These are phyloP conservation scores for Drosophila kanapiae DNA, from an alignment of 1,140 invertebrate species.

Conservation along the genomic window DNA sequence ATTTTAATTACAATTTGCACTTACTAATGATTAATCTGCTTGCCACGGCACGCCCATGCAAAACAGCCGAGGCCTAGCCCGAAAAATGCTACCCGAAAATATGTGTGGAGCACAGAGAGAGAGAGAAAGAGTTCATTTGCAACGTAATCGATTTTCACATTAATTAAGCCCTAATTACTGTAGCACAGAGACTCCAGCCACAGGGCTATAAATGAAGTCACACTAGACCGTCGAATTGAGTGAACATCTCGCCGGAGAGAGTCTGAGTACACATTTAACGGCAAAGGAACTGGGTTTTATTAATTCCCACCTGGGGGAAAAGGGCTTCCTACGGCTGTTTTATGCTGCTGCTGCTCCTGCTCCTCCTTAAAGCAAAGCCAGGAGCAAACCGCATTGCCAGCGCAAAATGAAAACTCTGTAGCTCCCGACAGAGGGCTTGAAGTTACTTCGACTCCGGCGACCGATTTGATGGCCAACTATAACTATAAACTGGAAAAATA, in stretches of 20 bases:
- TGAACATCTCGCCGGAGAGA: constrained; percentile 12
- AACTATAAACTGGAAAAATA: constrained; percentile 42
- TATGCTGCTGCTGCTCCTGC: constrained; percentile 13
- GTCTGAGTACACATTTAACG: constrained; percentile 19
- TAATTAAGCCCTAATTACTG: constrained; percentile 65
- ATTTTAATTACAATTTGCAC: constrained; percentile 61
- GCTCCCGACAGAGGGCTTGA: neutral
- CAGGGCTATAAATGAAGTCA: constrained; percentile 47
- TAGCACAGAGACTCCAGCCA: constrained; percentile 1
- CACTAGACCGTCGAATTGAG: constrained; percentile 46
- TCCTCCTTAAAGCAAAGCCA: constrained; percentile 2
- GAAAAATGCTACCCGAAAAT: constrained; percentile 13
- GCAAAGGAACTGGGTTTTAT: constrained; percentile 27
- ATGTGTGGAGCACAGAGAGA: constrained; percentile 23
- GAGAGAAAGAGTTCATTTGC: constrained; percentile 39
- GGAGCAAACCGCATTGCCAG: constrained; percentile 12
- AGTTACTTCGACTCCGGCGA: constrained; percentile 4
- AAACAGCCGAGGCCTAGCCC: constrained; percentile 16
- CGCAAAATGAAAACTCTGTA: constrained; percentile 2
- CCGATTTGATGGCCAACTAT: constrained; percentile 38
- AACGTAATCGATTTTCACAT: constrained; percentile 57
- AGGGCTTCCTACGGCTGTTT: constrained; percentile 13
- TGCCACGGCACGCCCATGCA: constrained; percentile 30
- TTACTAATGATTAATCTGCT: constrained; percentile 52
- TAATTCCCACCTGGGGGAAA: constrained; percentile 29